phyloP scores from a whole-genome alignment of 2,888 invertebrate genomes.

The Acronicta alni region DNA sequence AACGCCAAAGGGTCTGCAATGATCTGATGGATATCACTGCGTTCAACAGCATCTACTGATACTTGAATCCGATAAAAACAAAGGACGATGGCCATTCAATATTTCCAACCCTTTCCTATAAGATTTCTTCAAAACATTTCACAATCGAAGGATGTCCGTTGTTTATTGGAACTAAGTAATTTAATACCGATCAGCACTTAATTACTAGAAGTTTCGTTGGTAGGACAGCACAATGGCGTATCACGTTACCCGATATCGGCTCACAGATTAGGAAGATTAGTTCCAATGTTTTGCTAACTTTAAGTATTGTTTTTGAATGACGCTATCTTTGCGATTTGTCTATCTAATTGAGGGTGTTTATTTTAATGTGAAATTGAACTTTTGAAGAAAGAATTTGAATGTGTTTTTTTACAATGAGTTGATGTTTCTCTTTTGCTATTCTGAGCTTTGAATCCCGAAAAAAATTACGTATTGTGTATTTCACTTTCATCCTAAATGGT shows the following conservation, averaged over 20 bases:
- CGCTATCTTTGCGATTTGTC: constrained; percentile 44
- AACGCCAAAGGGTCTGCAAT: too few relatives aligned
- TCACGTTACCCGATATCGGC: constrained; percentile 77
- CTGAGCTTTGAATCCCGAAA: too few relatives aligned
- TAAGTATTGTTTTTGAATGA: constrained; percentile 41
- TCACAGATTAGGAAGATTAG: constrained; percentile 73
- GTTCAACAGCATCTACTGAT: too few relatives aligned
- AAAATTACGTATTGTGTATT: too few relatives aligned
- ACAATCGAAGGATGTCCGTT: constrained; percentile 45
- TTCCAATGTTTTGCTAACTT: constrained; percentile 55
- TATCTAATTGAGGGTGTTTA: constrained; percentile 42
- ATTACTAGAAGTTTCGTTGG: constrained; percentile 70
- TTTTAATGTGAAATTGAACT: constrained; percentile 23
- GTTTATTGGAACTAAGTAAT: constrained; percentile 70
- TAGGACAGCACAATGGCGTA: constrained; percentile 81
- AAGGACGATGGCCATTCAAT: neutral
- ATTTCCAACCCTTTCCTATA: constrained; percentile 10
- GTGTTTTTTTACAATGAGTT: too few relatives aligned
- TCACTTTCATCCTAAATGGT: too few relatives aligned
- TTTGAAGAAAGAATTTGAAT: neutral
- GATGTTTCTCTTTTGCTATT: too few relatives aligned
- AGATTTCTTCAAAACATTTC: constrained; percentile 45
- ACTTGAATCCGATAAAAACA: too few relatives aligned
- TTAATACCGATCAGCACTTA: constrained; percentile 74
- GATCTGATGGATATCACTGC: too few relatives aligned